A percentile compares a stretch with the other conserved stretches of the same genome.
Evolutionary conservation across 1,140 invertebrate species (phyloP).

Genomic region (Papilio dardanus): DNA sequence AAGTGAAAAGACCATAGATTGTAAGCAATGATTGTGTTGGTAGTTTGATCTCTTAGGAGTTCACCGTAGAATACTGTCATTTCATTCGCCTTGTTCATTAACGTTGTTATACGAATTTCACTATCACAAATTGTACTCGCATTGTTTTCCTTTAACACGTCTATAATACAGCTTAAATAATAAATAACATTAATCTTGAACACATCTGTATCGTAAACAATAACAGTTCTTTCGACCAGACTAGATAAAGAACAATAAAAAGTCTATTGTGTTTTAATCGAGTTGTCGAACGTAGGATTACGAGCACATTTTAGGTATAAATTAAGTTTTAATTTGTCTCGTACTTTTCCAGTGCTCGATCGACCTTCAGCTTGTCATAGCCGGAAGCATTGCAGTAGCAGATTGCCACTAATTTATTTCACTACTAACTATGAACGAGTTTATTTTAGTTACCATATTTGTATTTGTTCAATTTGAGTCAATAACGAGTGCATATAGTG

Average conservation of each 20-base stretch:
- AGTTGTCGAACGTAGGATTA: conserved; percentile 73
- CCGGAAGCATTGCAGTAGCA: conserved; percentile 56
- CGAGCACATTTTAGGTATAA: conserved; percentile 71
- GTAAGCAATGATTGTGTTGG: background rate
- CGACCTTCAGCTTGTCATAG: conserved; percentile 71
- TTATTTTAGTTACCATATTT: conserved; percentile 32
- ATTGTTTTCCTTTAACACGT: background rate
- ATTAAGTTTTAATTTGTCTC: conserved; percentile 69
- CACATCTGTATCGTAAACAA: conserved; percentile 5
- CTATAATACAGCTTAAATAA: background rate
- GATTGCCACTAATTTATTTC: conserved; percentile 45
- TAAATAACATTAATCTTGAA: background rate
- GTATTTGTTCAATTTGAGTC: conserved; percentile 13
- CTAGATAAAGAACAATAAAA: conserved; percentile 52
- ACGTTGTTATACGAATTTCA: too few species aligned
- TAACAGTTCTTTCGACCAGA: background rate
- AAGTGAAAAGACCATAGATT: background rate
- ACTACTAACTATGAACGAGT: conserved; percentile 34
- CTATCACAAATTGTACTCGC: too few species aligned
- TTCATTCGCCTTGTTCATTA: too few species aligned
- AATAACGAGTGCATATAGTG: too few species aligned
- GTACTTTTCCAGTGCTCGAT: conserved; percentile 68
- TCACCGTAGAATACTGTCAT: background rate
- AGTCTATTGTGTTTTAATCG: conserved; percentile 65
- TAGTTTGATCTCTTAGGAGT: background rate